Conservation (phyloP, 92 coral and sea anemone genomes). For the Virgularia gustaviana region DNA sequence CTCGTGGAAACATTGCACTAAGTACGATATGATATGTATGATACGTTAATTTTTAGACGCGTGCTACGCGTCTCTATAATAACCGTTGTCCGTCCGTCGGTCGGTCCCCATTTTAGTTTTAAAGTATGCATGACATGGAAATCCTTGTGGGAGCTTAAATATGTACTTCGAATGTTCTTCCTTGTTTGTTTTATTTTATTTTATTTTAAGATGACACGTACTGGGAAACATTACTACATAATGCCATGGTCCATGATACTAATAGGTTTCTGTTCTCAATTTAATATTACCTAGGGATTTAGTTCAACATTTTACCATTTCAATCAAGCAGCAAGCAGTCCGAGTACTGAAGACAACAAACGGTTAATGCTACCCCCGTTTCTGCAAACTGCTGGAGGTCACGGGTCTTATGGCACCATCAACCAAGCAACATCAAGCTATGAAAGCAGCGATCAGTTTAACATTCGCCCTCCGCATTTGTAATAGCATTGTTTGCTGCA, state of each 20-base stretch:
- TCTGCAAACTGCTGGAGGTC: conserved; percentile 44
- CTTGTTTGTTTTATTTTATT: no score
- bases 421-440: conserved; percentile 23
- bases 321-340: conserved; percentile 35
- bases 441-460: conserved; percentile 34
- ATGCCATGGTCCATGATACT: no score
- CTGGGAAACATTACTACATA: no score
- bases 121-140: no score
- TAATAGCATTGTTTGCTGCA: no score
- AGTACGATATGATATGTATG: no score
- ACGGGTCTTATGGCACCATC: conserved; percentile 58
- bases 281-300: conserved; percentile 57
- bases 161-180: no score
- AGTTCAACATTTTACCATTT: conserved; percentile 74
- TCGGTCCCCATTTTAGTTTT: no score
- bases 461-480: conserved; percentile 8
- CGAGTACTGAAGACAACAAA: not conserved
- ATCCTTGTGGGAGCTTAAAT: no score
- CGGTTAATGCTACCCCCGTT: conserved; percentile 25
- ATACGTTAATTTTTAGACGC: not conserved
- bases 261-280: not conserved
- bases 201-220: no score
- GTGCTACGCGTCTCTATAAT: not conserved
- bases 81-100: no score
- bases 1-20: not conserved